Conservation (phyloP, 1,140 invertebrate genomes). For the Chionoecetes opilio region DNA sequence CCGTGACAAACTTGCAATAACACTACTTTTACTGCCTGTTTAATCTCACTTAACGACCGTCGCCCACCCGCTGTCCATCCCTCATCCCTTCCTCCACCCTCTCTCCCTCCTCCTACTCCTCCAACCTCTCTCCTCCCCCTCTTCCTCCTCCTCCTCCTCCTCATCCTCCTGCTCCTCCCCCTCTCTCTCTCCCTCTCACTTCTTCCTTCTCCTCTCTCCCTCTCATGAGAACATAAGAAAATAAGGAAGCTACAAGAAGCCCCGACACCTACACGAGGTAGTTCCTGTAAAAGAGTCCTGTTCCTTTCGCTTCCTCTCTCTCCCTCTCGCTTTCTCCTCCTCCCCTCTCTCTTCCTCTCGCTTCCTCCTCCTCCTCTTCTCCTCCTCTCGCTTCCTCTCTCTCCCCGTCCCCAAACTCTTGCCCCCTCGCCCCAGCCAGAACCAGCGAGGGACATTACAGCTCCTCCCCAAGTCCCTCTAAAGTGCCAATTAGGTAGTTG, state of each 20-base stretch:
- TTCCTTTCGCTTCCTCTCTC: too few relatives aligned
- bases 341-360: not conserved
- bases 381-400: not conserved
- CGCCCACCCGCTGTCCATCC: not conserved
- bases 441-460: not conserved
- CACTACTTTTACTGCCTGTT: conserved; percentile 11
- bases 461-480: not conserved
- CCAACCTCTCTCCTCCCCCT: too few relatives aligned
- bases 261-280: too few relatives aligned
- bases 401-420: not conserved
- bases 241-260: too few relatives aligned
- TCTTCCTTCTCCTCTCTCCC: too few relatives aligned
- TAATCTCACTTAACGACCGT: conserved; percentile 41
- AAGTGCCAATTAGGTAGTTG: conserved; percentile 47
- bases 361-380: not conserved
- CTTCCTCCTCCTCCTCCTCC: too few relatives aligned
- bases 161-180: too few relatives aligned
- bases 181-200: too few relatives aligned
- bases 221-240: too few relatives aligned
- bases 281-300: too few relatives aligned
- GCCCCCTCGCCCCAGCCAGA: not conserved
- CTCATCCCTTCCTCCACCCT: too few relatives aligned
- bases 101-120: too few relatives aligned
- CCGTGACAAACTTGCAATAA: conserved; percentile 31
- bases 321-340: not conserved